Evolutionary conservation across 2,113 vertebrate species (phyloP).

Genomic region (Equus przewalskii): DNA sequence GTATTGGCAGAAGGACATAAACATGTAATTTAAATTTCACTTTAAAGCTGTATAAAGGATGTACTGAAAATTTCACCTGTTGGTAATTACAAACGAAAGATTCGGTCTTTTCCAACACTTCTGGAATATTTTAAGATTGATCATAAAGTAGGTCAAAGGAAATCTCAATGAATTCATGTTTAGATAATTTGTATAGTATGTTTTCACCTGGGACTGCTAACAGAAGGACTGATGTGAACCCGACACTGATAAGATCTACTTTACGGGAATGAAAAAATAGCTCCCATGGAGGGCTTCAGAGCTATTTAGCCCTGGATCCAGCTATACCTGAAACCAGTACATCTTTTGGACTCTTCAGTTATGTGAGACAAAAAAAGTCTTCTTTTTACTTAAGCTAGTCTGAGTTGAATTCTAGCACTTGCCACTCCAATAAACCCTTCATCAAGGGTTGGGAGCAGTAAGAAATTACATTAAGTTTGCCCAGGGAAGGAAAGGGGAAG

Average conservation of each 20-base stretch:
- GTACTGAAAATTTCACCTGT: neutral
- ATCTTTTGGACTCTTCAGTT: neutral
- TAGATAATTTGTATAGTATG: neutral
- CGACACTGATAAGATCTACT: neutral
- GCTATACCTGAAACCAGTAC: neutral
- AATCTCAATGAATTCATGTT: neutral
- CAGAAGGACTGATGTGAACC: neutral
- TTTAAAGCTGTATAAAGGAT: neutral
- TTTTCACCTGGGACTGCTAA: neutral
- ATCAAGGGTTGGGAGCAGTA: neutral
- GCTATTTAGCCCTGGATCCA: neutral
- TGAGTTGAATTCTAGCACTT: conserved; percentile 42
- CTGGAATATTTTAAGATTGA: neutral
- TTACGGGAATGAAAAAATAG: neutral
- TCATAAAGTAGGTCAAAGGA: neutral
- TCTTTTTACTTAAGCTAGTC: neutral
- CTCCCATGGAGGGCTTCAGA: neutral
- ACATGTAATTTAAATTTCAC: neutral
- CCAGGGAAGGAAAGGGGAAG: neutral
- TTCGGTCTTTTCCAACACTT: neutral
- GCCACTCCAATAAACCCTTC: neutral
- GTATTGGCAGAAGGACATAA: neutral
- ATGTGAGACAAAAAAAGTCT: neutral
- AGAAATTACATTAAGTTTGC: neutral
- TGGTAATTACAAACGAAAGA: neutral